Evolutionary conservation across 64 coral and sea anemone genomes (phyloP).

Genomic region (Platygyra sinensis): DNA sequence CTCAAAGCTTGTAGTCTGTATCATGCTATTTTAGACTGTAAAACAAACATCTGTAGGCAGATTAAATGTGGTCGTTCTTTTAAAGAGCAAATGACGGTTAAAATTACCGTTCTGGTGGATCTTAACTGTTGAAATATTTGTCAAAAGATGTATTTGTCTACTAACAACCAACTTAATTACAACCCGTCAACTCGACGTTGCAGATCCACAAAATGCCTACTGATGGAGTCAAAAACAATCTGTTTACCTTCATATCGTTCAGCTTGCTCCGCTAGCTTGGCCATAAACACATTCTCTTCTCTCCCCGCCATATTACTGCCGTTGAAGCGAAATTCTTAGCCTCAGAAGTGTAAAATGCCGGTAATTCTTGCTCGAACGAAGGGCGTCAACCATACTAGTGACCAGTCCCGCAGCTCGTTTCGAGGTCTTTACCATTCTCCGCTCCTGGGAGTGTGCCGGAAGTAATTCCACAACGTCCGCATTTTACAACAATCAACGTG

Average conservation of each 20-base stretch:
- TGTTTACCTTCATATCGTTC: constrained; percentile 95
- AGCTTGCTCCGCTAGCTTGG: constrained; percentile 95
- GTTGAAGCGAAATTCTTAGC: constrained; percentile 33
- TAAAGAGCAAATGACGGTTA: background rate
- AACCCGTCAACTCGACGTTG: background rate
- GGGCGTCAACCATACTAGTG: constrained; percentile 26
- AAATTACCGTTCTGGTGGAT: background rate
- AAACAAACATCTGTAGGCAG: background rate
- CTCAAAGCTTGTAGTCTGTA: background rate
- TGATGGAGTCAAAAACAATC: background rate
- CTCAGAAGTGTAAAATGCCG: background rate
- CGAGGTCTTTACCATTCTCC: no score
- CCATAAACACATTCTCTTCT: constrained; percentile 77
- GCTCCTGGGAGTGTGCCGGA: background rate
- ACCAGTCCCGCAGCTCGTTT: background rate
- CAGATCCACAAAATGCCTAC: background rate
- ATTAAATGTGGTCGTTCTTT: background rate
- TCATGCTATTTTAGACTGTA: background rate
- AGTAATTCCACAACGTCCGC: background rate
- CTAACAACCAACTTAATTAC: background rate
- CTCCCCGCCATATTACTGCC: constrained; percentile 59
- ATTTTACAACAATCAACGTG: no score
- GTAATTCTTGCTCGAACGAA: constrained; percentile 33
- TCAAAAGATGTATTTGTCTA: background rate
- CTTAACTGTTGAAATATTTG: background rate